These are phyloP conservation scores for Morone chrysops DNA, from an alignment of 2,113 vertebrate genomes.

Conservation along the genomic window DNA sequence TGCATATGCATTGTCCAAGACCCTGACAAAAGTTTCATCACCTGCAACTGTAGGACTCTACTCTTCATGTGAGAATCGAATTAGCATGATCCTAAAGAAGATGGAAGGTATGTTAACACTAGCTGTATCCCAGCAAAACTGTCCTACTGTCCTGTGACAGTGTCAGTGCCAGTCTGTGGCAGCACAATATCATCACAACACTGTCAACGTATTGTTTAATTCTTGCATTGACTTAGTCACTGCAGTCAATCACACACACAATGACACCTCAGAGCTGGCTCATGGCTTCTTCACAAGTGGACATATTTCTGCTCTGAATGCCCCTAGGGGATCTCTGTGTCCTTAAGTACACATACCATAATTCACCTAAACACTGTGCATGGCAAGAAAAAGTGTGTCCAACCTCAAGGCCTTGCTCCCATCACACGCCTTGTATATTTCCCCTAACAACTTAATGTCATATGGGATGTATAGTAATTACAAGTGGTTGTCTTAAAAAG, in stretches of 20 bases:
- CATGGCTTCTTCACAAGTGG: neutral
- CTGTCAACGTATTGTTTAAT: neutral
- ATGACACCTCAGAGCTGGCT: neutral
- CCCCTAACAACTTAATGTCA: neutral
- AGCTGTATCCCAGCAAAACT: neutral
- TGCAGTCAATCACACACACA: neutral
- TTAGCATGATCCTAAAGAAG: slow-evolving; percentile 78
- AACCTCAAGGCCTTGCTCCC: neutral
- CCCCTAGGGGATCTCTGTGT: neutral
- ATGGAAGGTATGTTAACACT: slow-evolving; percentile 78
- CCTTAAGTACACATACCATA: slow-evolving; percentile 4
- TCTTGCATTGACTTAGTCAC: neutral
- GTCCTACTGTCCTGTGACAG: neutral
- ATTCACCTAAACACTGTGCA: neutral
- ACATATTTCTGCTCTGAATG: neutral
- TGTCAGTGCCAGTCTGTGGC: neutral
- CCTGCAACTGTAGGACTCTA: slow-evolving; percentile 88
- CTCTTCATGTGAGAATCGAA: slow-evolving; percentile 84
- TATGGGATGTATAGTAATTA: neutral
- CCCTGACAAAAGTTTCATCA: slow-evolving; percentile 80
- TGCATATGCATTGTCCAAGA: slow-evolving; percentile 85
- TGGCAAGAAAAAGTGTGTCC: neutral
- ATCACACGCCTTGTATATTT: neutral
- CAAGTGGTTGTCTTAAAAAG: neutral
- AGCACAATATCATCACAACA: neutral